Percentiles rank a stretch among this genome's conserved stretches.
Evolutionary conservation across 2,113 vertebrate species (phyloP).

Genomic region (Chrysemys picta): DNA sequence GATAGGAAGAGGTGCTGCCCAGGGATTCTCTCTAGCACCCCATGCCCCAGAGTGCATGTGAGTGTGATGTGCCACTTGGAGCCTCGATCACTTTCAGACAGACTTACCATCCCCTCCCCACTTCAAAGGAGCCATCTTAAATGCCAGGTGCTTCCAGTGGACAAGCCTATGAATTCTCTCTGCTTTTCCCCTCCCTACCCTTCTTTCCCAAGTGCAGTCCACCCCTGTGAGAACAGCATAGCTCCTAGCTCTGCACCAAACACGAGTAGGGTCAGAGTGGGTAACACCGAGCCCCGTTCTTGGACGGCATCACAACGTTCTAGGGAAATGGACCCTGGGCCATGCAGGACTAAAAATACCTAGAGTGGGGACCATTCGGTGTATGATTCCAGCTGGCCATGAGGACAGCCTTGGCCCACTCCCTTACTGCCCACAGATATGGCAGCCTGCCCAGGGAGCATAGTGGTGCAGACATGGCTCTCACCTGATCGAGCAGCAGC

Average conservation of each 20-base stretch:
- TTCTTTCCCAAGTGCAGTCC: not conserved
- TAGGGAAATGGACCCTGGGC: not conserved
- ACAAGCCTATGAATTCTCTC: not conserved
- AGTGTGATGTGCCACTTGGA: not conserved
- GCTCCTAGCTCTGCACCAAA: not conserved
- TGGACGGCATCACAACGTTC: not conserved
- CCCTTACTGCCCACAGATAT: not conserved
- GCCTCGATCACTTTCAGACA: not conserved
- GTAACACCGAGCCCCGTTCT: not conserved
- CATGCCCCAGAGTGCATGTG: not conserved
- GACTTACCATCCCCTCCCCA: not conserved
- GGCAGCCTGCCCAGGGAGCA: not conserved
- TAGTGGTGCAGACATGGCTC: not conserved
- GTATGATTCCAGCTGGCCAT: not conserved
- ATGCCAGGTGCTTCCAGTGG: not conserved
- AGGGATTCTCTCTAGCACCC: not conserved
- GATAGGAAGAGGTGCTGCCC: not conserved
- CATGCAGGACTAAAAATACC: not conserved
- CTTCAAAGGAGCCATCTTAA: not conserved
- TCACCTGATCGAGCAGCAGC: slow-evolving; percentile 93
- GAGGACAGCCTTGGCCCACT: not conserved
- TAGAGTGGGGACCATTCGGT: not conserved
- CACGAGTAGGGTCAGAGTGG: not conserved
- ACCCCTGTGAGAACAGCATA: not conserved
- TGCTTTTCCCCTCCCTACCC: not conserved